Conservation (phyloP, 1,140 invertebrate genomes). For the Platorchestia sp. region DNA sequence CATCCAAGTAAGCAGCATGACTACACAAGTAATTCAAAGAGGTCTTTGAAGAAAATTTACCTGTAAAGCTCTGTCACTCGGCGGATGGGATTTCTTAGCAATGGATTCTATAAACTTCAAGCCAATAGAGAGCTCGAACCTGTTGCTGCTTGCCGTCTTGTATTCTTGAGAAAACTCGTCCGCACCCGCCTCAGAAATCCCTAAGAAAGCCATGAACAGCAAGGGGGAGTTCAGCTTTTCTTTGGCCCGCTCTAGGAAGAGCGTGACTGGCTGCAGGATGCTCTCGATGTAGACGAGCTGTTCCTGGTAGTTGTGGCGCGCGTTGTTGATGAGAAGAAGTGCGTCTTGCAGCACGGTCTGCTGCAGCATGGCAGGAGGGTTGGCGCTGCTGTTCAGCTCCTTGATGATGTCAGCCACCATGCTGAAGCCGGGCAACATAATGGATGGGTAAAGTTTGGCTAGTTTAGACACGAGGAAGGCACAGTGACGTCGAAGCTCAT, state of each 20-base stretch:
- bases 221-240: not conserved
- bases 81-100: conserved; percentile 15
- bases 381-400: conserved; percentile 1
- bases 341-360: conserved; percentile 10
- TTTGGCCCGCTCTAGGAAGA: not conserved
- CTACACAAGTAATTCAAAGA: no score
- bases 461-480: not conserved
- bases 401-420: not conserved
- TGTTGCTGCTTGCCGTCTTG: not conserved
- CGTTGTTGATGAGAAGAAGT: conserved; percentile 25
- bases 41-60: not conserved
- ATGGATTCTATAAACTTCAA: not conserved
- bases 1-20: not conserved
- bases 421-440: conserved; percentile 28
- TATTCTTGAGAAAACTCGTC: not conserved
- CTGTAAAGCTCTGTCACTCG: not conserved
- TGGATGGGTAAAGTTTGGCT: conserved; percentile 15
- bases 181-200: not conserved
- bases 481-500: conserved; percentile 19
- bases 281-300: not conserved
- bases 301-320: not conserved
- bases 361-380: not conserved
- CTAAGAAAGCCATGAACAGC: not conserved
- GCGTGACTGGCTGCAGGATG: not conserved
- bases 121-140: not conserved